Conservation (phyloP, 1,140 invertebrate species). For the Mizuhopecten yessoensis region DNA sequence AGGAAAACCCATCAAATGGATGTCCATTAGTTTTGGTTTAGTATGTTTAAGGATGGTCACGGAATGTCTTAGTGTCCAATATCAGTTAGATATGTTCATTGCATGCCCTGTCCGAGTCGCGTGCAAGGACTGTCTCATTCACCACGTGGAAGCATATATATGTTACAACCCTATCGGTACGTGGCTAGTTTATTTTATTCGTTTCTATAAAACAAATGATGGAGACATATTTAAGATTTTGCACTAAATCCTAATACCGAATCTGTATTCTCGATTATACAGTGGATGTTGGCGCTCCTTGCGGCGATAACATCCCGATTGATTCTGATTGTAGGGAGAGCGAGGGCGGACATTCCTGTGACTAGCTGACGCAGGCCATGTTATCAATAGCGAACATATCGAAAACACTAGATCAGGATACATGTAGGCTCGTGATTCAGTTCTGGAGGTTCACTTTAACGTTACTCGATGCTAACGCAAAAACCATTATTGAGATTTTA, state of each 20-base stretch:
- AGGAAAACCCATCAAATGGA: neutral
- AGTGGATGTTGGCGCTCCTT: neutral
- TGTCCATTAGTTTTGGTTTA: neutral
- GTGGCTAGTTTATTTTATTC: neutral
- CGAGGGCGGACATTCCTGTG: neutral
- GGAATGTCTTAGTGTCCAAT: neutral
- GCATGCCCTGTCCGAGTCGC: neutral
- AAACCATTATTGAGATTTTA: neutral
- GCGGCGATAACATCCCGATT: too few relatives aligned
- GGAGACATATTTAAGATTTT: neutral
- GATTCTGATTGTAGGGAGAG: neutral
- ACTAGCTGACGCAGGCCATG: too few relatives aligned
- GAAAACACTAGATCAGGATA: too few relatives aligned
- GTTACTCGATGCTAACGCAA: neutral
- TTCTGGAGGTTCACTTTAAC: neutral
- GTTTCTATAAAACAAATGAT: too few relatives aligned
- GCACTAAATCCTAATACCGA: neutral
- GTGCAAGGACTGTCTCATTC: neutral
- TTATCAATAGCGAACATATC: neutral
- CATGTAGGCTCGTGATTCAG: too few relatives aligned
- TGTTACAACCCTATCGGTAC: neutral
- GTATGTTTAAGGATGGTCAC: neutral
- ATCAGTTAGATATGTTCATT: neutral
- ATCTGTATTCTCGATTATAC: neutral
- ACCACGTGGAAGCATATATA: neutral